Evolutionary conservation across 2,888 invertebrate species (phyloP), one percentile per base, ranked within the genome.

Genomic region (Noctua janthe): DNA sequence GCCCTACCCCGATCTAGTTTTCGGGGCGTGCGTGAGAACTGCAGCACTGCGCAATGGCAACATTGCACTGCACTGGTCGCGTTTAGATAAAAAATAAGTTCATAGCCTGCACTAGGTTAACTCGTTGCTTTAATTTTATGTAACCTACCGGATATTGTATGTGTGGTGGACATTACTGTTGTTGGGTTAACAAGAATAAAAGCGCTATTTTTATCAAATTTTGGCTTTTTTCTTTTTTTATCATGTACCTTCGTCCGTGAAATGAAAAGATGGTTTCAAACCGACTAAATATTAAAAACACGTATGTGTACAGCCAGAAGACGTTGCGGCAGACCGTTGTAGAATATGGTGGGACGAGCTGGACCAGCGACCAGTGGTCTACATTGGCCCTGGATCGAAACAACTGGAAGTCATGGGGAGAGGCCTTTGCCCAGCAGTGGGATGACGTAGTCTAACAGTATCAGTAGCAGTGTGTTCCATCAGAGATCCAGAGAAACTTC

Each of bases 1-100:
- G 20, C 85, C 83, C 83, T 80, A 81, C 39, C 7, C 29, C 49
- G 81, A n/a, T 86, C 87, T 76, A 88, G 83, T 76, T 85, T 82
- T 84, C 29, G 74, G 78, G 73, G 80, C 70, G 82, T 87, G 87
- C 88, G 88, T 89, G 88, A 81, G 89, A 88, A 89, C 76, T 71
- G 71, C 47, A 67, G 51, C 15, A 73, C 82, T 85, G 76, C 79
- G 85, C 84, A 86, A 83, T 78, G 74, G 80, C 76, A 79, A 84
- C 51, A 85, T 78, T 80, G 80, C 86, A 76, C 43, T 51, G 49
- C 56, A 70, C 43, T 70, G 72, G 67, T 71, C 76, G 76, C 23
- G 49, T 80, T 78, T 62, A 85, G 79, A 82, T 75, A 82, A 86
- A 89, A 88, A 88, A 85, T 81, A 78, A 74, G 79, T 74, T 83